These are phyloP conservation scores for Cinclus cinclus DNA, from an alignment of 2,113 vertebrate species.

Conservation along the genomic window DNA sequence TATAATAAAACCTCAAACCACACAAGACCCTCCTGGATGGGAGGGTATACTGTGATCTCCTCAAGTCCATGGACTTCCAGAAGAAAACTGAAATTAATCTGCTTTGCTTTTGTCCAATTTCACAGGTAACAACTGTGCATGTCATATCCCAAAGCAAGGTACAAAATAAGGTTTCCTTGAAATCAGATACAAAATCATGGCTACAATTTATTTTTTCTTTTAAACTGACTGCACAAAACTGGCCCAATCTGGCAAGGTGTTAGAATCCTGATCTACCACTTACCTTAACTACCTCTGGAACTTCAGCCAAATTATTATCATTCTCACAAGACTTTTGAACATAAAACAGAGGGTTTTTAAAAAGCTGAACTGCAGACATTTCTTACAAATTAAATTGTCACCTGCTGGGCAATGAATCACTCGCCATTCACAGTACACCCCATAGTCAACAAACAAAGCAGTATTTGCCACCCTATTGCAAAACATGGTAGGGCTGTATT, in stretches of 20 bases:
- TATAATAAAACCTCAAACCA: conserved; percentile 24
- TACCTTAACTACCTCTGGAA: neutral
- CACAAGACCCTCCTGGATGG: neutral
- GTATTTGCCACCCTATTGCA: neutral
- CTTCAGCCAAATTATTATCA: neutral
- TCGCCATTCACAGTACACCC: neutral
- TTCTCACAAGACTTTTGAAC: neutral
- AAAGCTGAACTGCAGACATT: neutral
- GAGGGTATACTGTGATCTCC: neutral
- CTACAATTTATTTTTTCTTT: neutral
- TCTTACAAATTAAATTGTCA: neutral
- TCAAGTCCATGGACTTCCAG: neutral
- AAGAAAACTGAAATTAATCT: neutral
- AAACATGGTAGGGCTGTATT: neutral
- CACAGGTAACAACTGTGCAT: neutral
- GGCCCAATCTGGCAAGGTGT: neutral
- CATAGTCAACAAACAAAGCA: neutral
- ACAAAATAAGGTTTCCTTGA: neutral
- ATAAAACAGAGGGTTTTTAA: neutral
- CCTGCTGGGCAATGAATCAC: neutral
- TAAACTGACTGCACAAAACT: neutral
- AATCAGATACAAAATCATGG: neutral
- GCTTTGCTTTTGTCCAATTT: neutral
- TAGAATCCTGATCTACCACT: neutral
- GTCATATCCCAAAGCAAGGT: neutral